Percentiles rank a stretch among this genome's conserved stretches.
These are phyloP conservation scores for Cylas formicarius DNA, from an alignment of 1,140 invertebrate genomes.

Conservation along the genomic window DNA sequence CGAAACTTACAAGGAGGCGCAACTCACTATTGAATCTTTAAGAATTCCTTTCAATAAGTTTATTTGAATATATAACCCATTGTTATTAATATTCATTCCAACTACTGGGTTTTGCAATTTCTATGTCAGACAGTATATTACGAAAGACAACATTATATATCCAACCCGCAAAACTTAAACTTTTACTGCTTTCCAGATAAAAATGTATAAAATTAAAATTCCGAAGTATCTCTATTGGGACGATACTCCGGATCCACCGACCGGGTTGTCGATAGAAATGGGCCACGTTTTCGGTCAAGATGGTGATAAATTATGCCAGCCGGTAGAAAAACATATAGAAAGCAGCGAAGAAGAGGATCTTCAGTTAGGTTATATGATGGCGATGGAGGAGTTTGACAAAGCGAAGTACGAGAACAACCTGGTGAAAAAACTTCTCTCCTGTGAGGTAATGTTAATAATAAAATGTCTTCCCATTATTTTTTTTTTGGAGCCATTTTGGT, in stretches of 20 bases:
- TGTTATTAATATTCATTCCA: no score
- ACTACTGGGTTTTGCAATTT: no score
- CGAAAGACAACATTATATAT: no score
- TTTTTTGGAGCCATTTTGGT: constrained; percentile 2
- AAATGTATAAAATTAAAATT: constrained; percentile 37
- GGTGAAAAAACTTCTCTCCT: constrained; percentile 51
- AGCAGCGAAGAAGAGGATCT: constrained; percentile 35
- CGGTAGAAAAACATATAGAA: constrained; percentile 26
- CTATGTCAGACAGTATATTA: no score
- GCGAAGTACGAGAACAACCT: constrained; percentile 45
- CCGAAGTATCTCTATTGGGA: constrained; percentile 39
- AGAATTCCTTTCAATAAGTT: no score
- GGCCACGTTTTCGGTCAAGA: constrained; percentile 34
- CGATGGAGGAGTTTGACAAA: constrained; percentile 24
- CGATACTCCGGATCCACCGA: constrained; percentile 40
- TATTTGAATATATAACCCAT: no score
- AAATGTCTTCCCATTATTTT: background rate
- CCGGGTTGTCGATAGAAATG: constrained; percentile 37
- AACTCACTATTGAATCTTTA: no score
- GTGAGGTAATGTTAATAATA: constrained; percentile 52
- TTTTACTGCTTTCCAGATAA: constrained; percentile 30
- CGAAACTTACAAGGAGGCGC: no score
- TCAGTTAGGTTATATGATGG: constrained; percentile 21
- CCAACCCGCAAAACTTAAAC: background rate
- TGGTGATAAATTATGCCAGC: constrained; percentile 31